phyloP scores from a whole-genome alignment of 2,888 invertebrate species.

The Helobdella robusta region DNA sequence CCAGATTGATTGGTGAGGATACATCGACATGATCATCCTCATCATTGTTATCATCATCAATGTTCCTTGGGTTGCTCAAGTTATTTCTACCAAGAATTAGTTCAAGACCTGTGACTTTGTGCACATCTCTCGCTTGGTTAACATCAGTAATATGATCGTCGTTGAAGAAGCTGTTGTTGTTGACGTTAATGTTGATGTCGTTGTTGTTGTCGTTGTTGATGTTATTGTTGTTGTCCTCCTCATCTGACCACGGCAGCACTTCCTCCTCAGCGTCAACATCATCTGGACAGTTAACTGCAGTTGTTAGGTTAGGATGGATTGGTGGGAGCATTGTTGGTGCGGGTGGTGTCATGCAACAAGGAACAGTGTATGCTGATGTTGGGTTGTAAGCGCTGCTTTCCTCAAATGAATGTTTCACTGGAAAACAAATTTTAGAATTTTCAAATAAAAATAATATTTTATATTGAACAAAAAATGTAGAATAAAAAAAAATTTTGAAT shows the following conservation, averaged over 20 bases:
- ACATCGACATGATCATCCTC: too few species aligned
- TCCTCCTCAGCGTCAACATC: constrained; percentile 9
- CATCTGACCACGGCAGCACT: constrained; percentile 23
- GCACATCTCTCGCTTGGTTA: neutral
- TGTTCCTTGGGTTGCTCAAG: too few species aligned
- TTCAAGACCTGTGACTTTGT: constrained; percentile 12
- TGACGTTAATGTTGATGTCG: neutral
- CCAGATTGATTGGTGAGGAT: too few species aligned
- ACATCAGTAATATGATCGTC: neutral
- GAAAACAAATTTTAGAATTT: too few species aligned
- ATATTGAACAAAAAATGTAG: too few species aligned
- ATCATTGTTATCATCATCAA: too few species aligned
- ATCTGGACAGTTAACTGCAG: neutral
- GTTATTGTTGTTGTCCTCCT: constrained; percentile 1
- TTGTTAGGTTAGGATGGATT: neutral
- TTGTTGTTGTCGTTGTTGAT: neutral
- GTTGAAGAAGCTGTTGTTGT: neutral
- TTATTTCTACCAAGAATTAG: constrained; percentile 1
- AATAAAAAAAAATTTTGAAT: too few species aligned
- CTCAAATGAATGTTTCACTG: too few species aligned
- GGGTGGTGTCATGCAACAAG: neutral
- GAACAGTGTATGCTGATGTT: neutral
- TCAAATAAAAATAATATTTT: too few species aligned
- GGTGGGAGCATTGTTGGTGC: neutral
- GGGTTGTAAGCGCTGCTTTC: too few species aligned